phyloP scores from a whole-genome alignment of 2,113 vertebrate genomes.

The Nothocercus nigrocapillus region DNA sequence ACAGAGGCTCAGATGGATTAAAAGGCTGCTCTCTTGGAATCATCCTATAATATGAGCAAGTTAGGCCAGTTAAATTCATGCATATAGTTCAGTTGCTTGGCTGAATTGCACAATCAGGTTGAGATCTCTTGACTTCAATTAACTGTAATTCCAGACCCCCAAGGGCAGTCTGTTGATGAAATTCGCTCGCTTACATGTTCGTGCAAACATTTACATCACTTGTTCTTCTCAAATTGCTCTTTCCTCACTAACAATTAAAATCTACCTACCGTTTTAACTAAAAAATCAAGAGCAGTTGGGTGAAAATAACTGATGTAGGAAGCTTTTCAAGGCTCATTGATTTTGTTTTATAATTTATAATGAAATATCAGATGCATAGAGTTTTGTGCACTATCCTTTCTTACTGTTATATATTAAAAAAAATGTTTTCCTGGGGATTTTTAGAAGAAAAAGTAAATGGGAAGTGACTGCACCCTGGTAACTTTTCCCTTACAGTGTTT shows the following conservation, averaged over 20 bases:
- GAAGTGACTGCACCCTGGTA: neutral
- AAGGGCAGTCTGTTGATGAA: slow-evolving; percentile 7
- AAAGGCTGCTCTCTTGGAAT: neutral
- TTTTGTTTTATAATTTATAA: neutral
- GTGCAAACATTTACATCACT: slow-evolving; percentile 10
- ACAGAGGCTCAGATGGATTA: neutral
- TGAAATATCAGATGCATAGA: neutral
- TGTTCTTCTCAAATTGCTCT: slow-evolving; percentile 3
- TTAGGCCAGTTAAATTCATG: slow-evolving; percentile 1
- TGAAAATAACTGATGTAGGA: neutral
- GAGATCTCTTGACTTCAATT: slow-evolving; percentile 38
- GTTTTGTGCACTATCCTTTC: neutral
- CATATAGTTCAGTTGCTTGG: neutral
- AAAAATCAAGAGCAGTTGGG: neutral
- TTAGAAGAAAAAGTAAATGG: neutral
- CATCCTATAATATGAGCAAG: neutral
- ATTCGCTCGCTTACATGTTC: neutral
- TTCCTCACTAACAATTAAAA: neutral
- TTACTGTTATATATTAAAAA: neutral
- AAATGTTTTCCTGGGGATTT: neutral
- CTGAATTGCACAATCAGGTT: neutral
- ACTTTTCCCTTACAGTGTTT: neutral
- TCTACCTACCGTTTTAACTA: neutral
- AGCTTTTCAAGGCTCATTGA: neutral
- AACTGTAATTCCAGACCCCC: slow-evolving; percentile 39